Conservation (phyloP, 2,113 vertebrate species). For the Mohoua ochrocephala region DNA sequence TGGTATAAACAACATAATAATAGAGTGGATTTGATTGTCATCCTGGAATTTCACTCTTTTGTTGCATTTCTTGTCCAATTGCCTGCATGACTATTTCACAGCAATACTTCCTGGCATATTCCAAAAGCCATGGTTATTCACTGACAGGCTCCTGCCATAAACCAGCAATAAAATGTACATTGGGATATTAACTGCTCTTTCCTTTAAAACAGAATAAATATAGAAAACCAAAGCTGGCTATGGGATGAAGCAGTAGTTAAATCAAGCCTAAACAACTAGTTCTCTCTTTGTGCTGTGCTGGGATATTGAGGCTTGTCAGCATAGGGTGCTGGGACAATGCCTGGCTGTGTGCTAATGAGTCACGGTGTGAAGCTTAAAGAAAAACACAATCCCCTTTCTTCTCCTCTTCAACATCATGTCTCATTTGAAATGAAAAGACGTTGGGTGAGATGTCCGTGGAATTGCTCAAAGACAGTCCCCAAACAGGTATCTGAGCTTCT, state of each 20-base stretch:
- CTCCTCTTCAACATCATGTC: neutral
- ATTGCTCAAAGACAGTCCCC: neutral
- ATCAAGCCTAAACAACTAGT: neutral
- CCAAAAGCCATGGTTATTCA: neutral
- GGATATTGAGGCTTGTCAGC: neutral
- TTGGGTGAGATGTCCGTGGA: neutral
- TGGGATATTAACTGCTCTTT: neutral
- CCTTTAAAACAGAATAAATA: neutral
- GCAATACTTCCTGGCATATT: neutral
- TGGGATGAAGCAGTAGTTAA: neutral
- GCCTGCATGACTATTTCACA: neutral
- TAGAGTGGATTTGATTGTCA: constrained; percentile 14
- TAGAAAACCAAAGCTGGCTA: neutral
- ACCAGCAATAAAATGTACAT: neutral
- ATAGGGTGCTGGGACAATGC: neutral
- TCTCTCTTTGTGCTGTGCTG: neutral
- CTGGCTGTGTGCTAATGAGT: neutral
- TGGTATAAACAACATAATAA: constrained; percentile 15
- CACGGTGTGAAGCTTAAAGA: neutral
- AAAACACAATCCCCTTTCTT: neutral
- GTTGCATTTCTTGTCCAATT: neutral
- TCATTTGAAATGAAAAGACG: neutral
- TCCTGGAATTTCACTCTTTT: constrained; percentile 16
- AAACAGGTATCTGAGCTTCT: neutral
- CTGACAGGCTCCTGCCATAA: neutral